Evolutionary conservation across 2,797 vertebrate species (phyloP), one percentile per base, ranked within the genome.

Genomic region (Clarias pachynema): DNA sequence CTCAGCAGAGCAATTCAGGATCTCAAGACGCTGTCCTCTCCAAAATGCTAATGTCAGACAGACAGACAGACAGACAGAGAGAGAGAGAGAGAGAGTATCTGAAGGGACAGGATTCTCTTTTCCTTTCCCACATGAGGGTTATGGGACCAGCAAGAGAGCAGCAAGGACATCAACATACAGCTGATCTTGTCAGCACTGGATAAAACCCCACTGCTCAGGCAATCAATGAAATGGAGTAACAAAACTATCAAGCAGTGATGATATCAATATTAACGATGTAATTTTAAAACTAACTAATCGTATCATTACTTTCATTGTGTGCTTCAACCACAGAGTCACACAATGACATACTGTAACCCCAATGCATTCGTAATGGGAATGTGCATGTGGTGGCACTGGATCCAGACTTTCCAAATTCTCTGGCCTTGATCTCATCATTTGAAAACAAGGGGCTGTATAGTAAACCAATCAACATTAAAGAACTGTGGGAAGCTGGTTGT

Each of bases 11-110:
- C 89, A 82, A 88, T 85, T 91, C 88, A 92, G 89, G 87, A 89
- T 86, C 93, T 93, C 88, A 87, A 91, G 89, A 92, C 90, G 91
- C 92, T 92, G 90, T 92, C 91, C 93, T 92, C 92, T 93, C 94
- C 91, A 92, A 93, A 94, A 95, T 93, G 92, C 91, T 93, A 94
- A 95, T 92, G 91, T 86, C 57, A 87, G 88, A 92, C 84, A 92
- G 86, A 92, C 86, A 93, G 88, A 93, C 93, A 31, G 49, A 31
- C 26, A 29, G 1, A 74, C 8, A 26, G 44, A 15, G 4, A 15
- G 26, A 94, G 88, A 88, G 87, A 93, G 85, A 92, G 84, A 92
- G 86, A 93, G 85, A 86, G 56, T 90, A 91, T 88, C 90, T 88
- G 70, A 90, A 88, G 81, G 88, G 86, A 89, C 90, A 91, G 91